These are phyloP conservation scores for Cantharis nigra DNA, from an alignment of 2,888 invertebrate genomes.

Conservation along the genomic window DNA sequence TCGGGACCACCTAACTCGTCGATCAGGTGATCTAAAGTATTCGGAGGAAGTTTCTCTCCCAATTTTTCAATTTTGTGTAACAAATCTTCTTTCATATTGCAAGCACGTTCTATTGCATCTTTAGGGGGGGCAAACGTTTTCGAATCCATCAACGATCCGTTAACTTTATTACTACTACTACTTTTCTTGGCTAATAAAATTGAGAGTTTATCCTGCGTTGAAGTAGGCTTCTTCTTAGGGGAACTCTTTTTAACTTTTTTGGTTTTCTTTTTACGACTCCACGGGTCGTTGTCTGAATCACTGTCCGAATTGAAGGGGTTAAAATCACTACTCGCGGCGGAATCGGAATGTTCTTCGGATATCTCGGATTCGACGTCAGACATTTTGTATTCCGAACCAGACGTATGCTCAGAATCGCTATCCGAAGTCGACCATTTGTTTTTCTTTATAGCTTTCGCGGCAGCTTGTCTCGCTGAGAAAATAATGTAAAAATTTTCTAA, in stretches of 20 bases:
- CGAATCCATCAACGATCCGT: conserved; percentile 47
- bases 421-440: conserved; percentile 69
- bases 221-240: conserved; percentile 13
- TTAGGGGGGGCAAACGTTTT: conserved; percentile 68
- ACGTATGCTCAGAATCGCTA: conserved; percentile 60
- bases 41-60: conserved; percentile 89
- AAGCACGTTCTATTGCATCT: conserved; percentile 86
- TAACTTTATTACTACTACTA: conserved; percentile 48
- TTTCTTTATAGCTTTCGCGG: conserved; percentile 63
- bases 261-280: conserved; percentile 51
- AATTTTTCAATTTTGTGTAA: conserved; percentile 82
- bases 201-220: conserved; percentile 81
- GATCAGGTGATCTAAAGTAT: conserved; percentile 97
- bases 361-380: conserved; percentile 58
- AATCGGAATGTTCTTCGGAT: conserved; percentile 60
- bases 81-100: conserved; percentile 91
- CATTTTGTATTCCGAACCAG: conserved; percentile 63
- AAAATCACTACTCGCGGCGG: conserved; percentile 78
- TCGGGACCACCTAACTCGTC: conserved; percentile 98
- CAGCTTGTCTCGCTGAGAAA: conserved; percentile 61
- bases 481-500: neutral
- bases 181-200: conserved; percentile 64
- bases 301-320: conserved; percentile 90
- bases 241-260: conserved; percentile 47
- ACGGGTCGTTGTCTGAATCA: conserved; percentile 76